Evolutionary conservation across 64 coral and sea anemone genomes (phyloP).

Genomic region (Dendronephthya gigantea): DNA sequence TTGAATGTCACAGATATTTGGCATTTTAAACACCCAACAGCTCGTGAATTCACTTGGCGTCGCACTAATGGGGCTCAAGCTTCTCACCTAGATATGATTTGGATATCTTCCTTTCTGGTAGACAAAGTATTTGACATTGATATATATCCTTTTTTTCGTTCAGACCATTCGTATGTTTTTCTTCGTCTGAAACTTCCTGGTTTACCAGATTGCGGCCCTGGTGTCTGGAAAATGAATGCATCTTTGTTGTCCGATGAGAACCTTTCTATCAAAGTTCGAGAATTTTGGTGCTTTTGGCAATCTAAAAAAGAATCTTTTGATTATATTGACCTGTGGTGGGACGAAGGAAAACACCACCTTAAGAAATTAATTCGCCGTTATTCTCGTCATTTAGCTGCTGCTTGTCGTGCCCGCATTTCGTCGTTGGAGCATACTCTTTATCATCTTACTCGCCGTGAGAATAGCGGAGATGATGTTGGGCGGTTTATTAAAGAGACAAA

Average conservation of each 20-base stretch:
- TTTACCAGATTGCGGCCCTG: not conserved
- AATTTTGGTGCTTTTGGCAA: not conserved
- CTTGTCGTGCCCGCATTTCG: too few relatives aligned
- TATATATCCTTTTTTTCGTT: slow-evolving; percentile 4
- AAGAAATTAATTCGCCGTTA: not conserved
- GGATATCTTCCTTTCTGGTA: not conserved
- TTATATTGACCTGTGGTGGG: not conserved
- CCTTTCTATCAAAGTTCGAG: not conserved
- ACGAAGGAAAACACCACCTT: not conserved
- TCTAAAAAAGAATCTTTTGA: not conserved
- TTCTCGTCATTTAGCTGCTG: not conserved
- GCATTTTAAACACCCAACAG: not conserved
- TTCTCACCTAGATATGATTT: not conserved
- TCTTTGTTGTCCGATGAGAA: not conserved
- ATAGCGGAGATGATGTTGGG: too few relatives aligned
- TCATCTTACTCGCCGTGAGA: too few relatives aligned
- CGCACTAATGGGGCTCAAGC: not conserved
- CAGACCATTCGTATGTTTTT: not conserved
- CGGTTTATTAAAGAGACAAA: not conserved
- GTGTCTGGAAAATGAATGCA: not conserved
- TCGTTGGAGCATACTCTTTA: not conserved
- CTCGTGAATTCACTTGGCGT: not conserved
- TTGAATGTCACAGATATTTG: not conserved
- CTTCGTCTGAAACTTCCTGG: not conserved
- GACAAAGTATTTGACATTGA: too few relatives aligned